These are phyloP conservation scores for Dynastes grantii DNA, from an alignment of 2,888 invertebrate species.

Conservation along the genomic window DNA sequence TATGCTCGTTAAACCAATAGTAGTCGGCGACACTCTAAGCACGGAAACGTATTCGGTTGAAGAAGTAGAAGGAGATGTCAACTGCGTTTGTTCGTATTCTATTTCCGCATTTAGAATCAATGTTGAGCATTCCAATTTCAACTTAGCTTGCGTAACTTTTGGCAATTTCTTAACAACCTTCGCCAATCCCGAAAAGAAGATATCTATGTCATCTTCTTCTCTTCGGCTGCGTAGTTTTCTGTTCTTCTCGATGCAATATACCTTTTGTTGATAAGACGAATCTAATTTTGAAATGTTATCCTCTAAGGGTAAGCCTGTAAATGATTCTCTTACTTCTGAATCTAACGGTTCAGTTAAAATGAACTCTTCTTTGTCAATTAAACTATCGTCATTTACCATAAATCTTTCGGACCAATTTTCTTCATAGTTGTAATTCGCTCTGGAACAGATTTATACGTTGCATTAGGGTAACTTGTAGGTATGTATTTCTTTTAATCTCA, in stretches of 20 bases:
- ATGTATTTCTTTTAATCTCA: no score
- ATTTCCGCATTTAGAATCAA: slow-evolving; percentile 2
- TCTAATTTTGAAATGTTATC: no score
- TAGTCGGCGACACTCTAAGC: background rate
- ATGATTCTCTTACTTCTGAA: background rate
- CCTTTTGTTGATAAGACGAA: no score
- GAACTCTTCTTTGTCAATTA: background rate
- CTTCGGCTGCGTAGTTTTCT: background rate
- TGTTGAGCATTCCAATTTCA: background rate
- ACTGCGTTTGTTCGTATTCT: background rate
- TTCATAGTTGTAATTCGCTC: no score
- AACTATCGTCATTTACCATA: background rate
- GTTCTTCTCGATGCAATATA: background rate
- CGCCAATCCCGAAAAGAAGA: background rate
- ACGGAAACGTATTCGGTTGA: background rate
- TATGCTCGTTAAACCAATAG: background rate
- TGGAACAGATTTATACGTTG: no score
- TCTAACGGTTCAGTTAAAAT: background rate
- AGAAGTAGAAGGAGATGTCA: background rate
- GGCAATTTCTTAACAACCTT: slow-evolving; percentile 4
- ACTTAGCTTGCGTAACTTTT: background rate
- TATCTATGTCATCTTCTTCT: slow-evolving; percentile 3
- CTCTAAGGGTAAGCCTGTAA: no score
- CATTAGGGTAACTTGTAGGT: no score
- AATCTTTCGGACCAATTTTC: background rate